These are phyloP conservation scores for Brenthis hecate DNA, from an alignment of 2,888 invertebrate species.

Conservation along the genomic window DNA sequence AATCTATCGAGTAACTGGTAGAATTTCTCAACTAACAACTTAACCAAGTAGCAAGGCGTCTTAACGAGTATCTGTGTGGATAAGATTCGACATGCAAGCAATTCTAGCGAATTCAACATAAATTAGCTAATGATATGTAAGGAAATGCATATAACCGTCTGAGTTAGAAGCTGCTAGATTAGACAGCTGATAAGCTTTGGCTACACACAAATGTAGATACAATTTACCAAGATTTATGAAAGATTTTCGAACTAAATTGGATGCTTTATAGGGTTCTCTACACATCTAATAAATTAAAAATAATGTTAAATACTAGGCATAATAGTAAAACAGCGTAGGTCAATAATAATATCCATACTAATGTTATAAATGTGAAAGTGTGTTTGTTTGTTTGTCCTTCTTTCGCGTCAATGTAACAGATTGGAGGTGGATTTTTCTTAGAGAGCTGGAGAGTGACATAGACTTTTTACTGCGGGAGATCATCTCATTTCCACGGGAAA, in stretches of 20 bases:
- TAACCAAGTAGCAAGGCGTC: slow-evolving; percentile 40
- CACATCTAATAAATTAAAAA: too few relatives aligned
- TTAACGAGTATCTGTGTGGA: slow-evolving; percentile 59
- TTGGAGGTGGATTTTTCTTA: too few relatives aligned
- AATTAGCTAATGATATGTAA: slow-evolving; percentile 73
- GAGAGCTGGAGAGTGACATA: too few relatives aligned
- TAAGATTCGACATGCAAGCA: slow-evolving; percentile 68
- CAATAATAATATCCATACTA: too few relatives aligned
- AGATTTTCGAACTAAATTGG: background rate
- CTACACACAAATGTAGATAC: background rate
- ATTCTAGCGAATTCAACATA: slow-evolving; percentile 69
- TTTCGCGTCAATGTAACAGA: too few relatives aligned
- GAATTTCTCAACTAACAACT: slow-evolving; percentile 40
- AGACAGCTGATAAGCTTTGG: slow-evolving; percentile 6
- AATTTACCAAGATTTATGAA: background rate
- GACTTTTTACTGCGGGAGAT: too few relatives aligned
- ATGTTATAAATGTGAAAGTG: too few relatives aligned
- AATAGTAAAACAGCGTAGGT: too few relatives aligned
- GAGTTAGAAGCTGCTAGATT: slow-evolving; percentile 18
- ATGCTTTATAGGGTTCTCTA: background rate
- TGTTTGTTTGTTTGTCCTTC: too few relatives aligned
- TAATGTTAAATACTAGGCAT: too few relatives aligned
- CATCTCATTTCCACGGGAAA: too few relatives aligned
- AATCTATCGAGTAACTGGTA: slow-evolving; percentile 36
- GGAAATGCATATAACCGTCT: slow-evolving; percentile 50